Evolutionary conservation across 2,888 invertebrate species (phyloP).

Genomic region (Acronicta psi): DNA sequence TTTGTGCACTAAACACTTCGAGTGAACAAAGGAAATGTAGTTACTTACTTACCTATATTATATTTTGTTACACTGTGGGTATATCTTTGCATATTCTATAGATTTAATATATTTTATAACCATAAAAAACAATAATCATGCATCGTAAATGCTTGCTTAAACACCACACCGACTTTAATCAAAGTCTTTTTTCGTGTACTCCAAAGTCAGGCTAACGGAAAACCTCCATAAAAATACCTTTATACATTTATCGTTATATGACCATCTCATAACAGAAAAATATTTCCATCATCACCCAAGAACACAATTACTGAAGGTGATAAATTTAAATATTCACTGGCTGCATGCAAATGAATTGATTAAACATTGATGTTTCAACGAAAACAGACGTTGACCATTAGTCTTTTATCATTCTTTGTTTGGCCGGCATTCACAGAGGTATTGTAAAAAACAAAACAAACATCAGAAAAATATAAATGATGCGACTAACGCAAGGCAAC

Average conservation of each 20-base stretch:
- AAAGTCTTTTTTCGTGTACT: conserved; percentile 42
- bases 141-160: conserved; percentile 45
- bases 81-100: conserved; percentile 15
- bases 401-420: conserved; percentile 86
- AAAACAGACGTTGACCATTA: conserved; percentile 83
- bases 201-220: conserved; percentile 45
- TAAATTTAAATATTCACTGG: conserved; percentile 76
- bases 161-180: conserved; percentile 37
- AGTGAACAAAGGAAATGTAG: conserved; percentile 23
- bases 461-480: conserved; percentile 88
- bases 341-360: conserved; percentile 83
- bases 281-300: conserved; percentile 74
- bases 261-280: conserved; percentile 70
- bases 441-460: conserved; percentile 84
- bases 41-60: no score
- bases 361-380: conserved; percentile 82
- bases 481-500: conserved; percentile 85
- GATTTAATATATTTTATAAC: conserved; percentile 29
- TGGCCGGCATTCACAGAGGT: conserved; percentile 78
- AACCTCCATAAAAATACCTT: conserved; percentile 59
- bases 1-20: conserved; percentile 34
- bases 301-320: conserved; percentile 76
- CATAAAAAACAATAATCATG: conserved; percentile 27
- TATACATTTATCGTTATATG: conserved; percentile 69
- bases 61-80: conserved; percentile 7